Conservation (phyloP, 2,797 vertebrate species). For the Sebastolobus altivelis region DNA sequence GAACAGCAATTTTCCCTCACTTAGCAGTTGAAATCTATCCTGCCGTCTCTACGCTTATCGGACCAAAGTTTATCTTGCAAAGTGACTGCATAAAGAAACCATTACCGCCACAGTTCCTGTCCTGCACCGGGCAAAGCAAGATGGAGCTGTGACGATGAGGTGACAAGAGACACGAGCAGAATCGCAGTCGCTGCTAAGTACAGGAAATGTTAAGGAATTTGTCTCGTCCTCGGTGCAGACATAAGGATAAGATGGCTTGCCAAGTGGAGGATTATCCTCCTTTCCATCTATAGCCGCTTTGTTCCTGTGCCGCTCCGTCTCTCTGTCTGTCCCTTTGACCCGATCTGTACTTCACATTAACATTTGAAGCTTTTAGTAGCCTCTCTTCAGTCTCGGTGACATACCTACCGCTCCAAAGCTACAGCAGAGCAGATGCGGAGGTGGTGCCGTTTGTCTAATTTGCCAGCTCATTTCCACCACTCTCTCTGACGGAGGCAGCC, state of each 20-base stretch:
- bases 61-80: constrained; percentile 59
- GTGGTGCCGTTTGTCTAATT: constrained; percentile 53
- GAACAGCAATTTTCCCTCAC: constrained; percentile 16
- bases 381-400: constrained; percentile 11
- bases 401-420: constrained; percentile 24
- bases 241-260: constrained; percentile 13
- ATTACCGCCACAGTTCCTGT: constrained; percentile 60
- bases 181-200: constrained; percentile 26
- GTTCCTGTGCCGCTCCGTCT: constrained; percentile 5
- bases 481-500: constrained; percentile 31
- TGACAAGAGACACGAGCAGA: constrained; percentile 31
- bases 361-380: constrained; percentile 36
- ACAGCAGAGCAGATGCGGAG: constrained; percentile 38
- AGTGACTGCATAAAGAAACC: constrained; percentile 58
- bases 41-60: constrained; percentile 32
- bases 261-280: constrained; percentile 38
- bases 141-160: constrained; percentile 34
- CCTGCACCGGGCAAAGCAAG: constrained; percentile 25
- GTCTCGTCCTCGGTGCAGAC: constrained; percentile 30
- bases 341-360: constrained; percentile 39
- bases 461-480: constrained; percentile 57
- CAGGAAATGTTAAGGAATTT: constrained; percentile 56
- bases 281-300: constrained; percentile 24
- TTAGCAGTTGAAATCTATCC: constrained; percentile 22
- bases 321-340: constrained; percentile 16